These are phyloP conservation scores for Zaprionus nigranus DNA, from an alignment of 1,140 invertebrate species.

Conservation along the genomic window DNA sequence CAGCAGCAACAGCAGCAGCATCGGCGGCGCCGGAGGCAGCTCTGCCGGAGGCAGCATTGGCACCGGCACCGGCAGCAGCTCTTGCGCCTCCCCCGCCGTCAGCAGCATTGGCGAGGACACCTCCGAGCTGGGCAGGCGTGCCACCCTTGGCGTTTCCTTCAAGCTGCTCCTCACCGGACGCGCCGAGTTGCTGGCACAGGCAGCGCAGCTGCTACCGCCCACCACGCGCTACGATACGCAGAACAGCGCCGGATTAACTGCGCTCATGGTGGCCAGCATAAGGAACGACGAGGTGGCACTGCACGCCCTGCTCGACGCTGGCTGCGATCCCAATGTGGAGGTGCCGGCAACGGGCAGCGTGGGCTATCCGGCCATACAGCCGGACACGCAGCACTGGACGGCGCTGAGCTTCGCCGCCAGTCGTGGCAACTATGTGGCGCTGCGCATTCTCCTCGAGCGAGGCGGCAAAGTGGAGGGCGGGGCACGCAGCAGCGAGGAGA, in stretches of 20 bases:
- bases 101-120: slow-evolving; percentile 73
- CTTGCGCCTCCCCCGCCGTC: slow-evolving; percentile 49
- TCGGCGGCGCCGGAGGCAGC: slow-evolving; percentile 9
- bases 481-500: slow-evolving; percentile 91
- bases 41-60: slow-evolving; percentile 25
- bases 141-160: slow-evolving; percentile 92
- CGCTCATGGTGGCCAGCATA: slow-evolving; percentile 92
- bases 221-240: slow-evolving; percentile 90
- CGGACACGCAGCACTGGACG: slow-evolving; percentile 92
- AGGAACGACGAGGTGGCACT: slow-evolving; percentile 91
- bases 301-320: slow-evolving; percentile 90
- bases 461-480: slow-evolving; percentile 95
- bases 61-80: slow-evolving; percentile 51
- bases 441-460: slow-evolving; percentile 89
- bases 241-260: slow-evolving; percentile 91
- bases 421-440: slow-evolving; percentile 86
- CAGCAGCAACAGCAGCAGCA: slow-evolving; percentile 23
- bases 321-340: slow-evolving; percentile 91
- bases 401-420: slow-evolving; percentile 90
- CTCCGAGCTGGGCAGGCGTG: slow-evolving; percentile 85
- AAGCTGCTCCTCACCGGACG: slow-evolving; percentile 91
- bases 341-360: slow-evolving; percentile 85
- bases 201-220: slow-evolving; percentile 89
- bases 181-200: slow-evolving; percentile 91
- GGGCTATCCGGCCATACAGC: slow-evolving; percentile 86